Evolutionary conservation across 2,113 vertebrate species (phyloP).

Genomic region (Emydura subglobosa): DNA sequence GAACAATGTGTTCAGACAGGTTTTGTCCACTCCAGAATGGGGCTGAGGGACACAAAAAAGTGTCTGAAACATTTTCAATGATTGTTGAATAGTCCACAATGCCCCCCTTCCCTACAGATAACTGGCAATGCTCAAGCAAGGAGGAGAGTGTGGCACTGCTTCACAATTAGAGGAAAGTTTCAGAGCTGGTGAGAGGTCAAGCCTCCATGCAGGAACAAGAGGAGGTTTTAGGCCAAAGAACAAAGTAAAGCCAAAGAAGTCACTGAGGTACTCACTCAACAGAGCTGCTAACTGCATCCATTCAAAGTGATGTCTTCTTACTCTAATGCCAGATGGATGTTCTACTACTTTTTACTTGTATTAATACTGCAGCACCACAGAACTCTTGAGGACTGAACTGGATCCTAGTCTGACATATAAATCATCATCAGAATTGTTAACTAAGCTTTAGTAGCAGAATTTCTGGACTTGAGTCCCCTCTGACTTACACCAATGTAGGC

Average conservation of each 20-base stretch:
- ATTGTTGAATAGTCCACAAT: neutral
- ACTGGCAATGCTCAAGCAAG: neutral
- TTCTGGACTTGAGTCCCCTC: neutral
- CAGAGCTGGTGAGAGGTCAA: neutral
- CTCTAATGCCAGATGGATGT: neutral
- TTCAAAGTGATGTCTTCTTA: neutral
- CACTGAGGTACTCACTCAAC: neutral
- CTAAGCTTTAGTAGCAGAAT: neutral
- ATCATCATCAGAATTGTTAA: neutral
- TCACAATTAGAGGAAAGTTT: neutral
- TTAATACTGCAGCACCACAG: neutral
- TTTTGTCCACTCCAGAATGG: neutral
- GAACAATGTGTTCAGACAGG: neutral
- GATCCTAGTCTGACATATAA: neutral
- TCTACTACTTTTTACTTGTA: neutral
- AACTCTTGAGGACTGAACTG: neutral
- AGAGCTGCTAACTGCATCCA: neutral
- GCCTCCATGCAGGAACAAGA: neutral
- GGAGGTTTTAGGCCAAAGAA: neutral
- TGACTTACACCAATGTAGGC: neutral
- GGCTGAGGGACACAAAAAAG: neutral
- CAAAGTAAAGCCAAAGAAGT: neutral
- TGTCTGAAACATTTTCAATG: neutral
- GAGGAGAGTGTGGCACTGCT: neutral
- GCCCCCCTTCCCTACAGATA: neutral